Percentiles rank a stretch among this genome's conserved stretches.
Evolutionary conservation across 1,140 invertebrate species (phyloP).

Genomic region (Drosophila insularis): DNA sequence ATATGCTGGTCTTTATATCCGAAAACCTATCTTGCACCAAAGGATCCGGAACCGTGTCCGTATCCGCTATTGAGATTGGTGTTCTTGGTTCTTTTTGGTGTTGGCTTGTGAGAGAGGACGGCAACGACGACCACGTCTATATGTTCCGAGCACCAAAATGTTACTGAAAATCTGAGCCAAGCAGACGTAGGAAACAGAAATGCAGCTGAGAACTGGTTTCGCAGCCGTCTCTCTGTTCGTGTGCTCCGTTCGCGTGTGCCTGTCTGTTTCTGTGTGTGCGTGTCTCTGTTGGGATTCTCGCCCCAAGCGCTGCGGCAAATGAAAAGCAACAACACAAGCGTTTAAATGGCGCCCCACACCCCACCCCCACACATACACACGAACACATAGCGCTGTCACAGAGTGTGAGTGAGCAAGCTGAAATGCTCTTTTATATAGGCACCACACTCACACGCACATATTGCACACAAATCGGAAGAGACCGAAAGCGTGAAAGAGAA

Average conservation of each 20-base stretch:
- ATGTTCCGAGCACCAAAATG: slow-evolving; percentile 77
- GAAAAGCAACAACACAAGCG: slow-evolving; percentile 63
- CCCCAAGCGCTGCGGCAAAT: slow-evolving; percentile 53
- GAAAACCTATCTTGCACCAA: slow-evolving; percentile 36
- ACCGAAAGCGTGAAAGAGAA: slow-evolving; percentile 7
- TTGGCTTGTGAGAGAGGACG: background rate
- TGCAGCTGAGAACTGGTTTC: slow-evolving; percentile 15
- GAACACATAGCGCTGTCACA: slow-evolving; percentile 23
- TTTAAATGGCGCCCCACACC: slow-evolving; percentile 78
- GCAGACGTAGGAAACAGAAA: slow-evolving; percentile 58
- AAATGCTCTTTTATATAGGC: slow-evolving; percentile 42
- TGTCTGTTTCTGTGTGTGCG: slow-evolving; percentile 26
- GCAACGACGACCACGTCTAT: slow-evolving; percentile 60
- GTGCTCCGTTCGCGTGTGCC: slow-evolving; percentile 38
- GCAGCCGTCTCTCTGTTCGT: slow-evolving; percentile 34
- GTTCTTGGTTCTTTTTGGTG: slow-evolving; percentile 16
- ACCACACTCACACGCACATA: slow-evolving; percentile 51
- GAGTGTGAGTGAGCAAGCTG: slow-evolving; percentile 32
- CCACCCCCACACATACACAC: slow-evolving; percentile 51
- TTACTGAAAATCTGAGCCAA: slow-evolving; percentile 76
- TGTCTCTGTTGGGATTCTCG: slow-evolving; percentile 72
- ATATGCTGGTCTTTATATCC: background rate
- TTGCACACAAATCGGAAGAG: slow-evolving; percentile 44
- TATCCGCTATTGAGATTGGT: slow-evolving; percentile 11
- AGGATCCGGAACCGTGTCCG: slow-evolving; percentile 30